Evolutionary conservation across 2,113 vertebrate genomes (phyloP).

Genomic region (Lycaon pictus): DNA sequence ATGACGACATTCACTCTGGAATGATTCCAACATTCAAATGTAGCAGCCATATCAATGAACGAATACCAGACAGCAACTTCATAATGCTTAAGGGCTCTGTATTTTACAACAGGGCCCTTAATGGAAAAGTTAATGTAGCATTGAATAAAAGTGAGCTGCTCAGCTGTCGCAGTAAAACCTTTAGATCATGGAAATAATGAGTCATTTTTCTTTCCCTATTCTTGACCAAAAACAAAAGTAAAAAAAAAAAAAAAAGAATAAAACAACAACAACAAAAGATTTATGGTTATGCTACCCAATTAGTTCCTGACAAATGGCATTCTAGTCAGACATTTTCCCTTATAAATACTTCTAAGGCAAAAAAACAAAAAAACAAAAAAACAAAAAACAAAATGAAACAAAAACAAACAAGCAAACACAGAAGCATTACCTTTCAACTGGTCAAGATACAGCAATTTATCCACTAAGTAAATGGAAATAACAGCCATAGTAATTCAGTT

Average conservation of each 20-base stretch:
- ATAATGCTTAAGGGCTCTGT: conserved; percentile 89
- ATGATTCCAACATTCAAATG: conserved; percentile 77
- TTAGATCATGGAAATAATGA: conserved; percentile 89
- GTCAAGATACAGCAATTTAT: background rate
- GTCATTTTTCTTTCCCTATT: conserved; percentile 88
- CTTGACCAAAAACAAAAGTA: conserved; percentile 43
- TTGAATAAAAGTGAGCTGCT: conserved; percentile 92
- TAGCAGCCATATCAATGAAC: conserved; percentile 68
- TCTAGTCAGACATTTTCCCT: background rate
- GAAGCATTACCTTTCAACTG: background rate
- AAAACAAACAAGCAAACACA: background rate
- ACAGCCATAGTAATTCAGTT: background rate
- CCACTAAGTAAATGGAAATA: background rate
- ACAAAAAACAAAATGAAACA: too few relatives aligned
- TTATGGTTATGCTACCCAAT: background rate
- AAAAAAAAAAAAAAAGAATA: background rate
- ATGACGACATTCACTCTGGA: conserved; percentile 71
- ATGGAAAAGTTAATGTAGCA: conserved; percentile 97
- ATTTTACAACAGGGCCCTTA: conserved; percentile 92
- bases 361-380: background rate
- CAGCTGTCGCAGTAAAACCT: conserved; percentile 90
- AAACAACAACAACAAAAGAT: background rate
- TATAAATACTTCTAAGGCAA: background rate
- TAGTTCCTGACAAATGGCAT: conserved; percentile 6
- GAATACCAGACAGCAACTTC: conserved; percentile 85